Conservation (phyloP, 2,113 vertebrate genomes). For the Cynocephalus volans region DNA sequence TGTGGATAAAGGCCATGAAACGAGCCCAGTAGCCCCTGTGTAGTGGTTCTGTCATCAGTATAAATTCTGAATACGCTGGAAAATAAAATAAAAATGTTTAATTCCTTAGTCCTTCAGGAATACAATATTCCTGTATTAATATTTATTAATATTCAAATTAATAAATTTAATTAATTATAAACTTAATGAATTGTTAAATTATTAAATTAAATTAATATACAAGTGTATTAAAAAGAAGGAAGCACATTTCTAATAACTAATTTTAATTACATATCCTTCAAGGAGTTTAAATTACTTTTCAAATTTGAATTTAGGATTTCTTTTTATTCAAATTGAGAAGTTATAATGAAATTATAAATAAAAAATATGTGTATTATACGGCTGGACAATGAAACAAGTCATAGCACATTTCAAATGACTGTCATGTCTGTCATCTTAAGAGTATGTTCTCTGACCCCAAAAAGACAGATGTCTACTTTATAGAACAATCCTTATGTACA, state of each 20-base stretch:
- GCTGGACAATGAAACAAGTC: not conserved
- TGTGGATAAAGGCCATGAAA: not conserved
- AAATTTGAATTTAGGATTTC: not conserved
- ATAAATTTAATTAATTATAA: no score
- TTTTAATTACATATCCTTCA: not conserved
- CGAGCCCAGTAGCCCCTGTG: not conserved
- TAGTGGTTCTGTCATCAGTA: not conserved
- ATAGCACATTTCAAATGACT: not conserved
- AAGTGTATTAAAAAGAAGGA: not conserved
- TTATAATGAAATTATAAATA: not conserved
- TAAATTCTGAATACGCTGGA: not conserved
- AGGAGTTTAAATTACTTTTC: not conserved
- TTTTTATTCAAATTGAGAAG: conserved; percentile 12
- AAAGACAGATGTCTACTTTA: not conserved
- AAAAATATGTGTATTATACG: no score
- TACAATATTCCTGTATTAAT: not conserved
- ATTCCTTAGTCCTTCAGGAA: not conserved
- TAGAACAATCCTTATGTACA: not conserved
- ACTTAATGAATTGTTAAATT: no score
- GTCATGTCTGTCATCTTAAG: not conserved
- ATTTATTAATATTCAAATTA: no score
- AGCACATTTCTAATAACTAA: not conserved
- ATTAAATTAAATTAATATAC: not conserved
- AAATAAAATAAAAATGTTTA: not conserved
- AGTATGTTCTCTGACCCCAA: not conserved